These are phyloP conservation scores for Cirrhinus mrigala DNA, from an alignment of 2,797 vertebrate genomes.

Conservation along the genomic window DNA sequence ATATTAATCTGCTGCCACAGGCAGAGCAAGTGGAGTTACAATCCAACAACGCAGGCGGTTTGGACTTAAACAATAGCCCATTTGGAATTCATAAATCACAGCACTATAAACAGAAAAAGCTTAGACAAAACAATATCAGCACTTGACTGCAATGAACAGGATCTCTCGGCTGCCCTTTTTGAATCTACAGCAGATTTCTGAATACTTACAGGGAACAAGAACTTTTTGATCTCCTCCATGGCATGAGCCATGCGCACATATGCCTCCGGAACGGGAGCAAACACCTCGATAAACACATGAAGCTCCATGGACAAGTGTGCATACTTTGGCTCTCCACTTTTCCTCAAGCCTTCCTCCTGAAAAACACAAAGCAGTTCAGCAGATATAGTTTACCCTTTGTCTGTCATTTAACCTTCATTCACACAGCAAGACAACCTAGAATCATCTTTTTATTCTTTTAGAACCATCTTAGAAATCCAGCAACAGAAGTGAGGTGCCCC, in stretches of 20 bases:
- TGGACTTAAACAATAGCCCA: constrained; percentile 47
- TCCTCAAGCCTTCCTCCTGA: constrained; percentile 93
- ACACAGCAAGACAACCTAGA: not conserved
- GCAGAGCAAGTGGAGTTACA: constrained; percentile 25
- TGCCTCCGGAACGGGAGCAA: constrained; percentile 93
- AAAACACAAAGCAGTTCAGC: not conserved
- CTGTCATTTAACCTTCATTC: not conserved
- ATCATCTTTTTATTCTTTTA: not conserved
- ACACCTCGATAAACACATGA: constrained; percentile 97
- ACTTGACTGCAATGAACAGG: not conserved
- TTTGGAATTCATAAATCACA: constrained; percentile 36
- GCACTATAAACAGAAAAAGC: not conserved
- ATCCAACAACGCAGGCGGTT: constrained; percentile 41
- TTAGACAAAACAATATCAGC: not conserved
- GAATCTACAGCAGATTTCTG: not conserved
- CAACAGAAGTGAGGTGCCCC: not conserved
- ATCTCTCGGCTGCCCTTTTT: not conserved
- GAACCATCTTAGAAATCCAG: not conserved
- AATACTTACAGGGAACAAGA: constrained; percentile 91
- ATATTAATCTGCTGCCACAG: constrained; percentile 55
- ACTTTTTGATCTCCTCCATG: constrained; percentile 98
- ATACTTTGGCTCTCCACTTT: constrained; percentile 94
- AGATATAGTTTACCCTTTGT: not conserved
- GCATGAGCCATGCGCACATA: constrained; percentile 97
- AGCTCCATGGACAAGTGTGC: constrained; percentile 95